Conservation (phyloP, 2,797 vertebrate species). For the Thaleichthys pacificus region DNA sequence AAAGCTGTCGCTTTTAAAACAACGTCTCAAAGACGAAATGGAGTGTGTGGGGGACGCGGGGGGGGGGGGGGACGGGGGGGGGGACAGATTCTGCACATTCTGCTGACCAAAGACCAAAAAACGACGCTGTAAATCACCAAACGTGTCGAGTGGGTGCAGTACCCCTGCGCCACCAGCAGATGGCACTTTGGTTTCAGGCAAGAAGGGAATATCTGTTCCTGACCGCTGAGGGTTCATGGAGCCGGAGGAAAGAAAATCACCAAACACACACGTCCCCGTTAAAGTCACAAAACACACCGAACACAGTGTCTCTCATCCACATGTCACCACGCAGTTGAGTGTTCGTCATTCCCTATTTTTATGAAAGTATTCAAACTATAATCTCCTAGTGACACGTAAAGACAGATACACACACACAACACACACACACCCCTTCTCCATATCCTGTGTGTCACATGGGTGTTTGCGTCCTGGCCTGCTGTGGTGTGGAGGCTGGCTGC, state of each 20-base stretch:
- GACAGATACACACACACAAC: not conserved
- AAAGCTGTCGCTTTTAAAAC: slow-evolving; percentile 61
- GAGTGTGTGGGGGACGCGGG: not conserved
- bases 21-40: slow-evolving; percentile 8
- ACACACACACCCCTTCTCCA: not conserved
- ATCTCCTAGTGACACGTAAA: not conserved
- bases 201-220: slow-evolving; percentile 15
- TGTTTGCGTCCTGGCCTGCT: slow-evolving; percentile 28
- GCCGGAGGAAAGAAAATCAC: not conserved
- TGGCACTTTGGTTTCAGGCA: slow-evolving; percentile 79
- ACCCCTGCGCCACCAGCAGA: slow-evolving; percentile 63
- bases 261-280: slow-evolving; percentile 27
- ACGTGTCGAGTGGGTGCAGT: slow-evolving; percentile 55
- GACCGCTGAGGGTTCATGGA: slow-evolving; percentile 30
- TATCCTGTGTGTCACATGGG: slow-evolving; percentile 46
- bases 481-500: slow-evolving; percentile 32
- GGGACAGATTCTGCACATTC: slow-evolving; percentile 59
- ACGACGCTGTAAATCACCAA: slow-evolving; percentile 48
- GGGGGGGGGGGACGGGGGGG: slow-evolving; percentile 30
- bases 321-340: not conserved
- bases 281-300: slow-evolving; percentile 21
- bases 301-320: slow-evolving; percentile 9
- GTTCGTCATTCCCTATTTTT: too few relatives aligned
- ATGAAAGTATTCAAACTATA: too few relatives aligned
- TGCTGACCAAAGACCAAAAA: slow-evolving; percentile 39